Conservation (phyloP, 2,113 vertebrate genomes). For the Meles meles region DNA sequence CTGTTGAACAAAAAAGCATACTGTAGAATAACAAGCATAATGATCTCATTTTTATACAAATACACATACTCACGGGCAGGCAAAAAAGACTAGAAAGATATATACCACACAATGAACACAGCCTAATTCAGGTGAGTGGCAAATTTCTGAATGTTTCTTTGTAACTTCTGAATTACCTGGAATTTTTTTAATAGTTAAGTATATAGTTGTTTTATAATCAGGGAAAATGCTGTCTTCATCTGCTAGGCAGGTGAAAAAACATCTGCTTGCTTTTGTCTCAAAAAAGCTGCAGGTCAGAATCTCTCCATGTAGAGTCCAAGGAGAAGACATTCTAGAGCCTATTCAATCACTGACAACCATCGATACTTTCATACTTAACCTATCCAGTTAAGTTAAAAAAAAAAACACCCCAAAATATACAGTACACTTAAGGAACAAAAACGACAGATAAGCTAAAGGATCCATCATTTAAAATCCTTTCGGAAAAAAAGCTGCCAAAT, state of each 20-base stretch:
- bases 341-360: background rate
- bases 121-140: background rate
- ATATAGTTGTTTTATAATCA: background rate
- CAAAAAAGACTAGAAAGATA: background rate
- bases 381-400: background rate
- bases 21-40: background rate
- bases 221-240: background rate
- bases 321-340: background rate
- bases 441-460: background rate
- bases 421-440: background rate
- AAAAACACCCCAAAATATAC: background rate
- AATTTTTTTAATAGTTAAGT: background rate
- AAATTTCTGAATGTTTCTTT: background rate
- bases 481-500: background rate
- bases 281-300: background rate
- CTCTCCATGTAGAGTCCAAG: background rate
- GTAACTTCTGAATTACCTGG: background rate
- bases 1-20: background rate
- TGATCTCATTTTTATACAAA: constrained; percentile 9
- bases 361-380: background rate
- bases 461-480: background rate
- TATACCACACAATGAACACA: background rate
- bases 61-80: background rate
- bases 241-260: background rate
- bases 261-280: background rate